Evolutionary conservation across 2,797 vertebrate genomes (phyloP).

Genomic region (Sorex maritimensis): DNA sequence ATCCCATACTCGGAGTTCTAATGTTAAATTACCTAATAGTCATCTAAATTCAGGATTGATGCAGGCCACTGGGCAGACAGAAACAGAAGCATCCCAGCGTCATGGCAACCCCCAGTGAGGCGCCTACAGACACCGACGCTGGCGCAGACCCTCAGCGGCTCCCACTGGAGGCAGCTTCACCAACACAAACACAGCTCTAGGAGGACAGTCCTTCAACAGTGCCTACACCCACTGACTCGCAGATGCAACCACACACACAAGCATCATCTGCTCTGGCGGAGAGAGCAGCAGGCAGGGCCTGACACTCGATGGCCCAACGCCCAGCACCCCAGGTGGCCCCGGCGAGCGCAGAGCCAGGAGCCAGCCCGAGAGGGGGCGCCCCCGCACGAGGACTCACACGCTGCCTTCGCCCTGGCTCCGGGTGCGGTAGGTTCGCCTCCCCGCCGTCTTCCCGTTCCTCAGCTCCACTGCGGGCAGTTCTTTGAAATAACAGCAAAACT

Average conservation of each 20-base stretch:
- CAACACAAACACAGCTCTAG: conserved; percentile 20
- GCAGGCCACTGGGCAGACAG: conserved; percentile 49
- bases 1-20: neutral
- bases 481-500: conserved; percentile 99
- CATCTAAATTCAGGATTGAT: neutral
- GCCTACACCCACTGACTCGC: neutral
- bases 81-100: conserved; percentile 40
- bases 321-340: too few species aligned
- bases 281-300: too few species aligned
- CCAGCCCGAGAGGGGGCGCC: neutral
- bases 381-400: conserved; percentile 94
- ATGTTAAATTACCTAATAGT: conserved; percentile 32
- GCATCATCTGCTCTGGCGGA: neutral
- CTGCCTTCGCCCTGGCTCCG: conserved; percentile 98
- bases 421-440: conserved; percentile 98
- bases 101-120: neutral
- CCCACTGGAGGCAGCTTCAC: too few species aligned
- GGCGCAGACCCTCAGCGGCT: too few species aligned
- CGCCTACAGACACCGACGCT: too few species aligned
- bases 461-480: conserved; percentile 97
- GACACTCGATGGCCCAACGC: too few species aligned
- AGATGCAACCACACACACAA: conserved; percentile 20
- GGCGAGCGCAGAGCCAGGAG: neutral
- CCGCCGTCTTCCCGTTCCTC: conserved; percentile 98
- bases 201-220: conserved; percentile 1